Evolutionary conservation across 2,797 vertebrate genomes (phyloP), one percentile per base, ranked within the genome.

Genomic region (Channallabes apus): DNA sequence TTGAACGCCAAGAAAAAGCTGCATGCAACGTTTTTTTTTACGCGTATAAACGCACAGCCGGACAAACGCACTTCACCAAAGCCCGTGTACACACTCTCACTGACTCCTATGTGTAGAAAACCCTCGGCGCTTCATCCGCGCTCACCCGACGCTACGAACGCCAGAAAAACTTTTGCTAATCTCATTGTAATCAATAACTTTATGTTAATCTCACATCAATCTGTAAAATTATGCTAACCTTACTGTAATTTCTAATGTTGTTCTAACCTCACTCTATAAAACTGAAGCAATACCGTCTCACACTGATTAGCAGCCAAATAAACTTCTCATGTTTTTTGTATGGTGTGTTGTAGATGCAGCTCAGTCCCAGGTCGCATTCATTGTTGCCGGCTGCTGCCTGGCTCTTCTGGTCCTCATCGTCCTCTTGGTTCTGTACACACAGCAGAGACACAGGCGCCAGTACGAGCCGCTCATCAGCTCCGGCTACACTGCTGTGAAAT

Each of bases 391-490:
- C 73, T 89, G 93, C 15, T 95, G 99, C 87, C 82, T 94, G 20
- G 95, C 94, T 64, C 90, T 98, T 80, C 90, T 94, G 1, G 83
- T 91, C 20, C 92, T 98, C 20, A 85, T 95, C n/a, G 88, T 95
- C 29, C 89, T 98, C 82, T 92, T 96, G 82, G 89, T 95, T 71
- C 92, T 97, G 85, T 96, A 96, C 89, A 90, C 95, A 82, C 96
- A 94, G 73, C 94, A 94, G 89, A 93, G 94, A 87, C 94, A 94
- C 84, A 95, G 93, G 68, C 94, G 91, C 88, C 96, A 96, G 87
- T 98, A 98, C 87, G 93, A 98, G 88, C 97, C 97, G 5, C 94
- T 99, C 82, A 90, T 97, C 90, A 97, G 96, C 84, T 94, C 97
- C 24, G 95, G 95, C 83, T 96, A 97, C 91, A 95, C 91, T 86